Evolutionary conservation across 2,888 invertebrate genomes (phyloP).

Genomic region (Andrena fulva): DNA sequence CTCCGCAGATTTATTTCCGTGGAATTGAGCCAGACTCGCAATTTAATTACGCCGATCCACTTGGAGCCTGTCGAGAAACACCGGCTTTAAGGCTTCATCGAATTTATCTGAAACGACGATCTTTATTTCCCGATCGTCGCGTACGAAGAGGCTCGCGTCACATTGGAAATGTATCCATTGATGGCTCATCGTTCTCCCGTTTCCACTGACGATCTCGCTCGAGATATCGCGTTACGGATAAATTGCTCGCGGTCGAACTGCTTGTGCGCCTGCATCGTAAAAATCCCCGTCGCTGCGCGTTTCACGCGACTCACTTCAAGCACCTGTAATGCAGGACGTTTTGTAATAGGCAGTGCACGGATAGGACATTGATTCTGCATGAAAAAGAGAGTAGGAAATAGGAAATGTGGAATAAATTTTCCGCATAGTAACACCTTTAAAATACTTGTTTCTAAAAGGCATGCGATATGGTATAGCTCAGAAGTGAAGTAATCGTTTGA

Average conservation of each 20-base stretch:
- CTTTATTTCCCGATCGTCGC: slow-evolving; percentile 45
- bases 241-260: slow-evolving; percentile 16
- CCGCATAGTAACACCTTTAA: too few relatives aligned
- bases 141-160: slow-evolving; percentile 17
- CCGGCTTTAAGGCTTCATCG: slow-evolving; percentile 51
- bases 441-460: too few relatives aligned
- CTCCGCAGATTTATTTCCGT: slow-evolving; percentile 54
- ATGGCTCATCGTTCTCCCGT: not conserved
- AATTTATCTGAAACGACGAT: slow-evolving; percentile 48
- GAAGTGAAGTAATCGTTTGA: too few relatives aligned
- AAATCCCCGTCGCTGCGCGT: not conserved
- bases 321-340: too few relatives aligned
- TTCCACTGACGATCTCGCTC: slow-evolving; percentile 18
- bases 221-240: slow-evolving; percentile 6
- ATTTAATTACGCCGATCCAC: slow-evolving; percentile 55
- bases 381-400: too few relatives aligned
- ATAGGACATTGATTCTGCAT: too few relatives aligned
- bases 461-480: too few relatives aligned
- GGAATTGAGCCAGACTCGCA: slow-evolving; percentile 47
- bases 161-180: slow-evolving; percentile 7
- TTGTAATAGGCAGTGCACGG: too few relatives aligned
- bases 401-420: too few relatives aligned
- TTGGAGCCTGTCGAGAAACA: slow-evolving; percentile 37
- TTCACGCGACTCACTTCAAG: not conserved
- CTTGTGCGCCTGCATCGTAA: slow-evolving; percentile 3